Evolutionary conservation across 2,113 vertebrate species (phyloP), one percentile per base, ranked within the genome.

Genomic region (Dromaius novaehollandiae): DNA sequence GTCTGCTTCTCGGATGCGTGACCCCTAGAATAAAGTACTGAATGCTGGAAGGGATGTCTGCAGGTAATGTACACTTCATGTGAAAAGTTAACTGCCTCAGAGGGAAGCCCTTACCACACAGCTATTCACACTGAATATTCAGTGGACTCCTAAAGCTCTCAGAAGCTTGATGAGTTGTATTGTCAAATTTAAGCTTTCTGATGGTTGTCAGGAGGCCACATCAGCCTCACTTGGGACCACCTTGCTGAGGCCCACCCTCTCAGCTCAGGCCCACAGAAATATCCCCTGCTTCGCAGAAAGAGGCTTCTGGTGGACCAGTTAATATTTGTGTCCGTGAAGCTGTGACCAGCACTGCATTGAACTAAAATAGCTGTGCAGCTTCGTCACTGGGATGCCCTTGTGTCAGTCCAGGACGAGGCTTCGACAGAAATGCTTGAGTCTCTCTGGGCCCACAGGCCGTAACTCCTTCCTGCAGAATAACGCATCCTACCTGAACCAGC

Each of bases 11-110:
- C 30, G 11, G 19, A 34, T 58, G 30, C 18, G 22, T 51, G 38
- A 28, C 13, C 13, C 46, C 20, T 90, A 32, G 26, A 89, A 86
- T 4, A 3, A 86, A 90, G 56, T 18, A 58, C 2, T 73, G 65
- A 75, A 32, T 5, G 5, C 0, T 1, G 42, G 14, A n/a, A 40
- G 38, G 22, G 38, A 40, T 3, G 1, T 53, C n/a, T 36, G 2
- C 0, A 1, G 60, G 56, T 51, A 25, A 2, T 38, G 5, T 68
- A 9, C 6, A 25, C 13, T 32, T 65, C 26, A 55, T 2, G 14
- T 24, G 38, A 24, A 82, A 69, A 68, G 30, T 79, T 13, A 60
- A 30, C 11, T 85, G 16, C 15, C 51, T 60, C 17, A 2, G 18
- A 4, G 42, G 16, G 13, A 6, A 44, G 13, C 3, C 34, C 5